These are phyloP conservation scores for Bubo blakistoni DNA, from an alignment of 2,113 vertebrate genomes.

Conservation along the genomic window DNA sequence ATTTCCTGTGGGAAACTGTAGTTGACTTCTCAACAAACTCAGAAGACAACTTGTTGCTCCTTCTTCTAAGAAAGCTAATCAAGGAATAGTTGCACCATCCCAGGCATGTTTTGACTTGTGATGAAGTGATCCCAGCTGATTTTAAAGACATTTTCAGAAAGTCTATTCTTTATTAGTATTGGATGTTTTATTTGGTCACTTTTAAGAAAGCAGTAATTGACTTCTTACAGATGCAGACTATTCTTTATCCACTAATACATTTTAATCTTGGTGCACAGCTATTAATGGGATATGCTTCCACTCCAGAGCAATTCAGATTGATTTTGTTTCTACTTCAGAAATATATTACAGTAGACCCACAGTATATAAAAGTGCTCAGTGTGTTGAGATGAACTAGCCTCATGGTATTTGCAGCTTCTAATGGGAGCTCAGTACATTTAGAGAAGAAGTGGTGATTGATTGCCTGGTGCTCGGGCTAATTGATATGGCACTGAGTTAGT, in stretches of 20 bases:
- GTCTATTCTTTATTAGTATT: neutral
- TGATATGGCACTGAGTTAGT: conserved; percentile 41
- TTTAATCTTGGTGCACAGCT: conserved; percentile 38
- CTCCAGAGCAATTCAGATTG: conserved; percentile 47
- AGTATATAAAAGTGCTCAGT: conserved; percentile 45
- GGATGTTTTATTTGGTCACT: conserved; percentile 20
- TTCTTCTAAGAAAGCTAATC: conserved; percentile 13
- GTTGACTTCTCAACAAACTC: neutral
- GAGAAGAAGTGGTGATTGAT: conserved; percentile 43
- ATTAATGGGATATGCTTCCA: conserved; percentile 48
- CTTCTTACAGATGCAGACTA: neutral
- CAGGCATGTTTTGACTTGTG: neutral
- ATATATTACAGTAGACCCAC: conserved; percentile 27
- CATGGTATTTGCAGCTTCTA: conserved; percentile 25
- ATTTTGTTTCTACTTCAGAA: conserved; percentile 60
- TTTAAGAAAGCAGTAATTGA: conserved; percentile 23
- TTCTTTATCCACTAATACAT: conserved; percentile 43
- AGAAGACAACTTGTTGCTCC: neutral
- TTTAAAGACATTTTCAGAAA: neutral
- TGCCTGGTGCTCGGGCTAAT: conserved; percentile 22
- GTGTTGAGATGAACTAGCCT: conserved; percentile 30
- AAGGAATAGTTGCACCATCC: neutral
- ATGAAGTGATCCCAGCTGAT: neutral
- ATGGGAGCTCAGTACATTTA: conserved; percentile 42
- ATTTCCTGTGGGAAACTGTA: neutral